Evolutionary conservation across 1,140 invertebrate species (phyloP), one percentile per base, ranked within the genome.

Genomic region (Carposina sasakii): DNA sequence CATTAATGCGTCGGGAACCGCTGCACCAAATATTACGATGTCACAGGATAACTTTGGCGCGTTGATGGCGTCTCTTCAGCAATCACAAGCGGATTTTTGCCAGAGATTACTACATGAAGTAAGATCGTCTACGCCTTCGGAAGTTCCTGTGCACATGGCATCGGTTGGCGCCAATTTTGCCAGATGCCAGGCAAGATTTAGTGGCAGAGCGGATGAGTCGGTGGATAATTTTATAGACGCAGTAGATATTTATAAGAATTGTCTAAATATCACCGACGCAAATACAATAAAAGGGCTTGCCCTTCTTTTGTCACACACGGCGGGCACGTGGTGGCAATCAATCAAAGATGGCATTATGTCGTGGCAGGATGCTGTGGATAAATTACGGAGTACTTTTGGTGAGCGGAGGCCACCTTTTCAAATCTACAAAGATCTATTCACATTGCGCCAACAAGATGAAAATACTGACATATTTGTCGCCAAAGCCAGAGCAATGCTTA

Each of bases 281-380:
- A 34, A 48, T 16, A 36, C 46, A 2, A 34, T 48, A n/a, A 20
- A 19, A 20, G 46, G 33, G 0, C 9, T 48, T 3, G 20, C 34
- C 10, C 26, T 48, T 8, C 33, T 48, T 3, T 36, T 48, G 22
- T 26, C 23, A 8, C 15, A 31, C 16, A n/a, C 15, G 8, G 46
- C 36, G n/a, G 46, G 34, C 10, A 26, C 17, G 2, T 48, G 46
- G 46, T 48, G 46, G 36, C 33, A 39, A 39, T 20, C 34, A 16
- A 9, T 31, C 4, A 43, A 39, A 24, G 13, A 16, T 21, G 17
- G 19, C 9, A 28, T n/a, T 4, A 17, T n/a, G 8, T 15, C 23
- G 2, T 48, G 46, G 34, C 2, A n/a, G 3, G 46, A 39, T 8
- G 44, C 20, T 0, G 2, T 46, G 1, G n/a, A 22, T 13, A 3